Base-by-base conservation (phyloP, 2,797 vertebrate species). In the Vultur gryphus region DNA sequence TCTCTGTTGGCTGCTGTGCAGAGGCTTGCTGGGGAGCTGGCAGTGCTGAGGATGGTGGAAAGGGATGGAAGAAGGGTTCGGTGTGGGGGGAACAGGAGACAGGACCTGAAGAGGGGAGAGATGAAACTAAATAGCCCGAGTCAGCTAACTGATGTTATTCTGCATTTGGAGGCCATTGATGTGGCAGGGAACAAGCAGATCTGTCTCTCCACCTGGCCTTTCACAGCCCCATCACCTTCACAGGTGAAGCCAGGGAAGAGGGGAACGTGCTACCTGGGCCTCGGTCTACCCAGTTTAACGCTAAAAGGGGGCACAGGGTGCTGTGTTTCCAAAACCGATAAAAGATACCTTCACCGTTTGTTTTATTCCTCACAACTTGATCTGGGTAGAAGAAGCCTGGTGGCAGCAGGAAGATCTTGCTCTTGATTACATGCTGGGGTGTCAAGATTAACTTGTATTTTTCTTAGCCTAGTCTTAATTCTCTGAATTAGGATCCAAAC, bases 191-290 rank as follows among this genome's bases (percentile, higher is more conserved):
- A 17, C 16, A n/a, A 67, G n/a, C 4, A 28, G 44, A 51, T 80
- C 25, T 67, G 41, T 41, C 13, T 75, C 18, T 90, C 9, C 35
- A 6, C 43, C 8, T 59, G 59, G 39, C 28, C 10, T 33, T 84
- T 43, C 52, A 41, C 7, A 71, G 21, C 29, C 70, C 8, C 70
- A 23, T 37, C 6, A 13, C 13, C 48, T 94, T 49, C 66, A n/a
- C 15, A 44, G 28, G 15, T 28, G 37, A 69, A 46, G 9, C 31
- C 37, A 69, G 39, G 35, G 21, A 67, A n/a, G 23, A 64, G 12
- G 2, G 15, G 23, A 71, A 52, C 0, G 0, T 85, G 43, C 29
- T 80, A n/a, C 44, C 15, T 3, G 4, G 0, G 2, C 39, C 70
- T 80, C 2, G 0, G 6, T 48, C 31, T 71, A 48, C 44, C 20